Evolutionary conservation across 2,797 vertebrate genomes (phyloP).

Genomic region (Sebastiscus tertius): DNA sequence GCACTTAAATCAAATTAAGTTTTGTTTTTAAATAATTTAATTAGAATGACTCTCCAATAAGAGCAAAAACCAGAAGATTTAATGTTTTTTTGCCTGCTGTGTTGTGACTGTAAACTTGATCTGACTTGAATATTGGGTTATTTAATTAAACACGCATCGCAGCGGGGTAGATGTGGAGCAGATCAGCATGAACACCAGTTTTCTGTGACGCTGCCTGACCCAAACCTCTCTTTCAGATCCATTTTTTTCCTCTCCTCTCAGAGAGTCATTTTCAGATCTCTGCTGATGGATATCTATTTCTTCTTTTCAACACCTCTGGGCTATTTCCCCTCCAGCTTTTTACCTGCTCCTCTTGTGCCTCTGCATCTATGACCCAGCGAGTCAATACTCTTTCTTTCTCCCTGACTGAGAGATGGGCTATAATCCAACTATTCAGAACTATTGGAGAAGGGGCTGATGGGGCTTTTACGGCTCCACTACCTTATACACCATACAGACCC

Average conservation of each 20-base stretch:
- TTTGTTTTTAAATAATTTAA: background rate
- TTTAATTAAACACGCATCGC: background rate
- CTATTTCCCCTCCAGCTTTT: slow-evolving; percentile 20
- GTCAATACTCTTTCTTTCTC: slow-evolving; percentile 10
- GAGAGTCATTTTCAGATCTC: slow-evolving; percentile 35
- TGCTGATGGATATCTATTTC: slow-evolving; percentile 40
- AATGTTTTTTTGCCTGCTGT: background rate
- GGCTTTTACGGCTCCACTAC: slow-evolving; percentile 3
- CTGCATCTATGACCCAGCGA: slow-evolving; percentile 37
- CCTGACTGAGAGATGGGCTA: slow-evolving; percentile 25
- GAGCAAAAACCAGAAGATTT: background rate
- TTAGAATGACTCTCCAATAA: background rate
- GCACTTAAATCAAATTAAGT: background rate
- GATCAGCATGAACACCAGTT: background rate
- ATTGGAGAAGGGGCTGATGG: background rate
- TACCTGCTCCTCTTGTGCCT: slow-evolving; percentile 20
- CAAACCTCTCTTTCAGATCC: background rate
- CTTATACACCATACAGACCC: background rate
- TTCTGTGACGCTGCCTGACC: background rate
- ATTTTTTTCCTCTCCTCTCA: background rate
- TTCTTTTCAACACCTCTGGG: slow-evolving; percentile 30
- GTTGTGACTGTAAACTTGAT: background rate
- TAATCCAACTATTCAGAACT: slow-evolving; percentile 14
- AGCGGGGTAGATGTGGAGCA: background rate
- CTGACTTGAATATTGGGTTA: background rate